These are phyloP conservation scores for Listronotus bonariensis DNA, from an alignment of 1,140 invertebrate genomes.

Conservation along the genomic window DNA sequence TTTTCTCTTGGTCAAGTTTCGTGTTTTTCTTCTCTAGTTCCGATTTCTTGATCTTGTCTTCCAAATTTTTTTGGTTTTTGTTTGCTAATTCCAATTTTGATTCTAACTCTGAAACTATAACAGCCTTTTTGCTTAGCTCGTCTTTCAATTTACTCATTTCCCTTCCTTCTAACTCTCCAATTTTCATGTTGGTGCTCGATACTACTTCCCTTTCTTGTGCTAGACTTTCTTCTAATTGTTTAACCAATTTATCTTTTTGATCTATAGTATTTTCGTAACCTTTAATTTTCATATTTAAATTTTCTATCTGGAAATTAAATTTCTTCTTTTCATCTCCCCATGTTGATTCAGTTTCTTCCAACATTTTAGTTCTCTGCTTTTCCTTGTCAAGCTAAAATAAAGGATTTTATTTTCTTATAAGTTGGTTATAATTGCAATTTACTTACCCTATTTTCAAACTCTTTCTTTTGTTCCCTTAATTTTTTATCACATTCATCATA, in stretches of 20 bases:
- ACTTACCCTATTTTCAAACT: slow-evolving; percentile 65
- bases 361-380: slow-evolving; percentile 60
- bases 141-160: slow-evolving; percentile 47
- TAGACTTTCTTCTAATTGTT: slow-evolving; percentile 59
- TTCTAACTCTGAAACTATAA: slow-evolving; percentile 59
- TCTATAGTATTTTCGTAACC: slow-evolving; percentile 62
- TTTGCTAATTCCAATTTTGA: slow-evolving; percentile 69
- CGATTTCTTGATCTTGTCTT: slow-evolving; percentile 61
- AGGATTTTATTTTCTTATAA: background rate
- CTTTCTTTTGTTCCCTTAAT: slow-evolving; percentile 64
- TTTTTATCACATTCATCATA: slow-evolving; percentile 64
- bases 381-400: slow-evolving; percentile 63
- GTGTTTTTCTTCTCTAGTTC: slow-evolving; percentile 61
- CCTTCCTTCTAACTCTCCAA: slow-evolving; percentile 29
- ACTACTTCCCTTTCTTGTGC: slow-evolving; percentile 43
- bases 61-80: slow-evolving; percentile 61
- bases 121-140: slow-evolving; percentile 59
- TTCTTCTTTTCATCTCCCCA: slow-evolving; percentile 59
- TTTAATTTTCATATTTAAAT: slow-evolving; percentile 63
- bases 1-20: slow-evolving; percentile 63
- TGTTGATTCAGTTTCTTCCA: slow-evolving; percentile 64
- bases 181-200: slow-evolving; percentile 37
- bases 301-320: slow-evolving; percentile 46
- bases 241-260: slow-evolving; percentile 63
- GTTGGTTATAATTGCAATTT: background rate